phyloP scores from a whole-genome alignment of 2,888 invertebrate genomes.

The Phalera bucephala region DNA sequence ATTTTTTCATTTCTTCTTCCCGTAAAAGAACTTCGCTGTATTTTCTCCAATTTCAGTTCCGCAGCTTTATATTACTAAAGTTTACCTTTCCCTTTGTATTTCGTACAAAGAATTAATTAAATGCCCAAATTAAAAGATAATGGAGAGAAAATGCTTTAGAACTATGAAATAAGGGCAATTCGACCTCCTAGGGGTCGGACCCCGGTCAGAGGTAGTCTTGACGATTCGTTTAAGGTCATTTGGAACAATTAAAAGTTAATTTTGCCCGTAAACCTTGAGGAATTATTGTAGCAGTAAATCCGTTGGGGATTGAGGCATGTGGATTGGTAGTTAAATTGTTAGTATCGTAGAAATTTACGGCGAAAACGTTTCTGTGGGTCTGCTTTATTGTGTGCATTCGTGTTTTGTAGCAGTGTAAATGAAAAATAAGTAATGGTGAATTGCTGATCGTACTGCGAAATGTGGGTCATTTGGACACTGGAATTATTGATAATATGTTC shows the following conservation, averaged over 20 bases:
- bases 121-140: conserved; percentile 24
- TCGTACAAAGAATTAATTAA: conserved; percentile 26
- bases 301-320: background rate
- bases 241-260: conserved; percentile 23
- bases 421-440: no score
- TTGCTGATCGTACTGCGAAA: no score
- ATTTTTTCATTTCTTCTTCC: no score
- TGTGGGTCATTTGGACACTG: no score
- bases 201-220: background rate
- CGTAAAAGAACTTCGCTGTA: no score
- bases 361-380: background rate
- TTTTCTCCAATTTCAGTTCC: conserved; percentile 15
- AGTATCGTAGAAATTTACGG: conserved; percentile 2
- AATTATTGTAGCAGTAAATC: conserved; percentile 20
- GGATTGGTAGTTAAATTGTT: conserved; percentile 4
- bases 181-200: background rate
- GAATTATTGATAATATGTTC: no score
- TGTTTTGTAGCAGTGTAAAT: no score
- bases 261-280: conserved; percentile 16
- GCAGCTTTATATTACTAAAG: conserved; percentile 10
- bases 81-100: conserved; percentile 19
- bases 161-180: conserved; percentile 26
- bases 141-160: conserved; percentile 19
- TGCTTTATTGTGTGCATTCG: no score
- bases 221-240: conserved; percentile 16